These are phyloP conservation scores for Sebastes wilsoni DNA, from an alignment of 2,797 vertebrate genomes.

Conservation along the genomic window DNA sequence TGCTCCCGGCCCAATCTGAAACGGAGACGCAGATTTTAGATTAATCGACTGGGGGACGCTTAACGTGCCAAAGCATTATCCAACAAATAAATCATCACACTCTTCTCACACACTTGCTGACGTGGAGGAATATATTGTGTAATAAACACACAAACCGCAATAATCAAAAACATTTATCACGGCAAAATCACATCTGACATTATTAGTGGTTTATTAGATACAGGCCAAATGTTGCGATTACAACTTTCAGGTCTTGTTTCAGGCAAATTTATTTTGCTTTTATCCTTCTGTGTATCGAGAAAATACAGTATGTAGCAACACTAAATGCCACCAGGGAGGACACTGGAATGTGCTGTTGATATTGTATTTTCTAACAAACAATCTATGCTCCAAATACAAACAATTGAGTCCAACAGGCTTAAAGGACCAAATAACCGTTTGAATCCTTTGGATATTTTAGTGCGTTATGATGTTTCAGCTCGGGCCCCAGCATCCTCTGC, in stretches of 20 bases:
- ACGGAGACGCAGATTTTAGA: constrained; percentile 47
- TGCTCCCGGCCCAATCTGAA: constrained; percentile 84
- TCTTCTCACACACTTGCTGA: neutral
- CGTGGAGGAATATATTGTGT: constrained; percentile 16
- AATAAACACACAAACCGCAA: constrained; percentile 7
- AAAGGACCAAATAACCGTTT: neutral
- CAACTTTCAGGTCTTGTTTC: neutral
- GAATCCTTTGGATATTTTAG: neutral
- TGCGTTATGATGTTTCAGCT: neutral
- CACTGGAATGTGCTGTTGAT: constrained; percentile 10
- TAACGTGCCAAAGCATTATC: constrained; percentile 16
- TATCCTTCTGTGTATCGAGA: neutral
- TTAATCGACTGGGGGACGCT: constrained; percentile 8
- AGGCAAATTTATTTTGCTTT: neutral
- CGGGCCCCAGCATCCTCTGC: neutral
- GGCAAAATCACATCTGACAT: neutral
- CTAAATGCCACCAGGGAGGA: neutral
- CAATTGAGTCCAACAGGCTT: neutral
- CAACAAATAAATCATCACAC: constrained; percentile 25
- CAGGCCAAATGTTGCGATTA: neutral
- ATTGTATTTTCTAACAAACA: neutral
- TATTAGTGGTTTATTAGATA: neutral
- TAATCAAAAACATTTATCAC: neutral
- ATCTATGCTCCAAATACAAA: neutral
- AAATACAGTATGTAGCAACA: neutral